Evolutionary conservation across 1,140 invertebrate genomes (phyloP).

Genomic region (Brachionus sp.): DNA sequence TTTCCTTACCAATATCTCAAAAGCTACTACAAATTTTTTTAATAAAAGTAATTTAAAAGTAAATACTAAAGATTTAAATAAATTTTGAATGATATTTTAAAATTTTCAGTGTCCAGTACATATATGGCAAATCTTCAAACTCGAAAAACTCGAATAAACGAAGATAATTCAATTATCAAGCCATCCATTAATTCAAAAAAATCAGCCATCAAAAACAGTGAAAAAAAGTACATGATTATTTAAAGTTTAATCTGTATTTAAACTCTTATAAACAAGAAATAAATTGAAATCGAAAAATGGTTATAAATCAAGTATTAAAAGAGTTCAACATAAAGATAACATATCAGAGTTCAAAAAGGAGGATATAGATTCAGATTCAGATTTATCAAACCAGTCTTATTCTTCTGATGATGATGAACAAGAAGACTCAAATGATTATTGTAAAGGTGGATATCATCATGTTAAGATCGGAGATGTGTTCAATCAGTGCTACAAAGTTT

Average conservation of each 20-base stretch:
- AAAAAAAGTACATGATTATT: background rate
- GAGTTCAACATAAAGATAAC: background rate
- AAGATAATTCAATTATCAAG: background rate
- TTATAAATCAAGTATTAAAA: background rate
- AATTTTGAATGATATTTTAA: background rate
- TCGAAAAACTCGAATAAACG: background rate
- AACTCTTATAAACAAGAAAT: background rate
- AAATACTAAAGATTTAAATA: background rate
- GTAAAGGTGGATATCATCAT: constrained; percentile 91
- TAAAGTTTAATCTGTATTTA: background rate
- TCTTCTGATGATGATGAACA: constrained; percentile 76
- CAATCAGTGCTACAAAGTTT: constrained; percentile 85
- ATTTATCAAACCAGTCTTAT: constrained; percentile 59
- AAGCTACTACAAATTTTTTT: too few species aligned
- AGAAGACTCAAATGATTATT: constrained; percentile 87
- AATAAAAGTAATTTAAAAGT: background rate
- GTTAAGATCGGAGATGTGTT: constrained; percentile 93
- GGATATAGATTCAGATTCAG: constrained; percentile 52
- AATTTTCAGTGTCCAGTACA: background rate
- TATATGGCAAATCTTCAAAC: background rate
- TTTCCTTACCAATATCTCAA: too few species aligned
- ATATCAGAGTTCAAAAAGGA: background rate
- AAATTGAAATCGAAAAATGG: background rate
- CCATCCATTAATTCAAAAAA: background rate
- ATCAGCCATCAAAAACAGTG: background rate